Base-by-base conservation (phyloP, 2,888 invertebrate species). In the Eristalis pertinax region DNA sequence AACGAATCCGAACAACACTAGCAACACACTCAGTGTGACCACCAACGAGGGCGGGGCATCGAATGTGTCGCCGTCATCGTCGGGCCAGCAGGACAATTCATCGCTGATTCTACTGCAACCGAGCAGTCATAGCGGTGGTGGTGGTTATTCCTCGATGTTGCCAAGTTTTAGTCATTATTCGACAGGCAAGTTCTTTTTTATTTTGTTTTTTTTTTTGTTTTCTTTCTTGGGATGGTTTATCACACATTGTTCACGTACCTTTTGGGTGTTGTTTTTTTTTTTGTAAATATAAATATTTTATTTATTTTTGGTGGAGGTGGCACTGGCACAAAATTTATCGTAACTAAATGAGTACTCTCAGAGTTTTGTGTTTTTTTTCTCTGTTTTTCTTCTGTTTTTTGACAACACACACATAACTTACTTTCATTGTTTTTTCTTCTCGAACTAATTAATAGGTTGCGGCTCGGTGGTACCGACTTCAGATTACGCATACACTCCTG, bases 401-500 rank as follows among this genome's bases (percentile, higher is more conserved):
- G 22, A 68, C 19, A 8, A 68, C 19, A 8, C 19, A 63, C 19
- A 19, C 19, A 8, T 19, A 19, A 50, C 8, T 15, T n/a, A n/a
- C 8, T 8, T 19, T n/a, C 7, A 15, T 15, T 43, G n/a, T 43
- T 43, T 4, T 43, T 43, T n/a, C 7, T 43, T 22, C 7, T 15
- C 35, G 29, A 67, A 24, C 10, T 2, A 15, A 26, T 35, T n/a
- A n/a, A 83, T 92, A 95, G 95, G 95, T 89, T 95, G 95, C 87
- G 95, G 95, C 78, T 94, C 95, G 35, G 95, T 95, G 75, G 95
- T 95, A 75, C 94, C 95, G 65, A 94, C 94, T 56, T 92, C 95
- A 76, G 96, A 96, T 91, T 96, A 96, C 92, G 94, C 96, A 43
- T 96, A 96, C 91, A 95, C 95, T 91, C 95, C 96, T 79, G 95